Percentiles rank a stretch among this genome's conserved stretches.
These are phyloP conservation scores for Melopsittacus undulatus DNA, from an alignment of 2,797 vertebrate species.

Conservation along the genomic window DNA sequence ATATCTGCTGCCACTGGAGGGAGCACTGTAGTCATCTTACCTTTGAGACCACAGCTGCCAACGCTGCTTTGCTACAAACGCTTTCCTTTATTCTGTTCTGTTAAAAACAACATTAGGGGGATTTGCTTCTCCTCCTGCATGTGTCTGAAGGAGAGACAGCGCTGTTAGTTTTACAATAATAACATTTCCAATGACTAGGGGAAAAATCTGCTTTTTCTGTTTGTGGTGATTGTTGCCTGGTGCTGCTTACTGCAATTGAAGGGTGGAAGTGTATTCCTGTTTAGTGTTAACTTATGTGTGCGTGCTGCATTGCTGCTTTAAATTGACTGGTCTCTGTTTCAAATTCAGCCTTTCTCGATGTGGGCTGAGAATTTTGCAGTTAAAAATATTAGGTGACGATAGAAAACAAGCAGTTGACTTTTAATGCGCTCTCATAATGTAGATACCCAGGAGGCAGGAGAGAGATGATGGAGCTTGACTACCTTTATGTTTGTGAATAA, in stretches of 20 bases:
- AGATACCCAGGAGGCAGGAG: neutral
- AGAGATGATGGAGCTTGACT: neutral
- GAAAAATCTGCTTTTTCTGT: neutral
- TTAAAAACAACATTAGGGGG: neutral
- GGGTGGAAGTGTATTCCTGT: neutral
- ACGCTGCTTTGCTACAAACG: fast-evolving
- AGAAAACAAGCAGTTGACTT: neutral
- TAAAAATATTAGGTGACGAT: neutral
- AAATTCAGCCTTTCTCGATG: neutral
- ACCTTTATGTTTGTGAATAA: neutral
- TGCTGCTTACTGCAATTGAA: neutral
- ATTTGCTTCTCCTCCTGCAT: neutral
- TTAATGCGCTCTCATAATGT: neutral
- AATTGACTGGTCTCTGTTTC: neutral
- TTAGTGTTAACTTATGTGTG: neutral
- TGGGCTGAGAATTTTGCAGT: neutral
- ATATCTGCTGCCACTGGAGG: conserved; percentile 14
- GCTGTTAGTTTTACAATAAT: neutral
- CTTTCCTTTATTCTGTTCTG: neutral
- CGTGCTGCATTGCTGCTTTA: neutral
- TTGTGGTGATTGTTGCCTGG: neutral
- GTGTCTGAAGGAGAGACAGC: neutral
- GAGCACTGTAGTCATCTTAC: neutral
- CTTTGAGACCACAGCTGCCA: neutral
- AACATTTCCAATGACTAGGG: neutral